A percentile compares a stretch with the other conserved stretches of the same genome.
These are phyloP conservation scores for Cynodonichthys magdalenae DNA, from an alignment of 2,797 vertebrate species.

Conservation along the genomic window DNA sequence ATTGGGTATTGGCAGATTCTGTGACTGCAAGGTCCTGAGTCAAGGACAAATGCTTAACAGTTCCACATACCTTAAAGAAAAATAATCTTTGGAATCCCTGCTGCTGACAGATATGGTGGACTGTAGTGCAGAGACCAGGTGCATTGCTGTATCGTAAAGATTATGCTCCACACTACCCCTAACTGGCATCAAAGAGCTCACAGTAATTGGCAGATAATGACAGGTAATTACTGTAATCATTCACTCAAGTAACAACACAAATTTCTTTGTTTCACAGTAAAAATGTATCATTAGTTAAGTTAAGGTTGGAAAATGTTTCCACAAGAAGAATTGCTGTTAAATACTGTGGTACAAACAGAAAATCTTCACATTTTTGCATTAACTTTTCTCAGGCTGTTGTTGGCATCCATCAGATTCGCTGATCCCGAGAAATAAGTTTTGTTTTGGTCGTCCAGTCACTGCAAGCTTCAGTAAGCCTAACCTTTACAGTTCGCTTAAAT, in stretches of 20 bases:
- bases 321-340: not conserved
- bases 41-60: not conserved
- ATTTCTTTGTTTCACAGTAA: not conserved
- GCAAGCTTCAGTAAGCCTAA: not conserved
- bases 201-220: constrained; percentile 9
- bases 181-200: not conserved
- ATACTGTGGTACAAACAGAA: not conserved
- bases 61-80: not conserved
- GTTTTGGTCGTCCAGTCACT: not conserved
- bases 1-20: not conserved
- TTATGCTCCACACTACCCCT: not conserved
- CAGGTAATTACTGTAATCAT: constrained; percentile 4
- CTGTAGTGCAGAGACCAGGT: not conserved
- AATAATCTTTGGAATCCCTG: not conserved
- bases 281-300: not conserved
- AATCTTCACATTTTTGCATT: not conserved
- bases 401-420: not conserved
- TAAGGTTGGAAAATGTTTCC: not conserved
- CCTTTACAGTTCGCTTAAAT: not conserved
- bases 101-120: not conserved
- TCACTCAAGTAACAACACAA: constrained; percentile 1
- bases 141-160: not conserved
- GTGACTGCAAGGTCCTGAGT: not conserved
- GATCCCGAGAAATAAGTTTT: constrained; percentile 3
- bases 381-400: not conserved